A percentile compares a stretch with the other conserved stretches of the same genome.
Evolutionary conservation across 1,140 invertebrate genomes (phyloP).

Genomic region (Pseudobourletiella spinata): DNA sequence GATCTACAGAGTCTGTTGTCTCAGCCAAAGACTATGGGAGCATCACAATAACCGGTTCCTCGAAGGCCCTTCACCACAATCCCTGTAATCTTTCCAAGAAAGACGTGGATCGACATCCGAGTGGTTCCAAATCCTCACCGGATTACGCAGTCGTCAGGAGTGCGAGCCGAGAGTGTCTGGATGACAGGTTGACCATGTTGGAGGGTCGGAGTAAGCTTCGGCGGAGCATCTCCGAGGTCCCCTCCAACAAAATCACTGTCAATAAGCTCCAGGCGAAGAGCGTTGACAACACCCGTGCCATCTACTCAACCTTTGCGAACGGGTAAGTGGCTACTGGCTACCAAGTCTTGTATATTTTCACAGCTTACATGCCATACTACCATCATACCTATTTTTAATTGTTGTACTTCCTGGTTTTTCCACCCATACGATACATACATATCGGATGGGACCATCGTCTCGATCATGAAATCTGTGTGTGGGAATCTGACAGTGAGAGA

Average conservation of each 20-base stretch:
- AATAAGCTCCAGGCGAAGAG: conserved; percentile 23
- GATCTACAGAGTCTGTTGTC: neutral
- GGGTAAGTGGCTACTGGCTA: conserved; percentile 22
- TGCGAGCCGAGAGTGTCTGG: neutral
- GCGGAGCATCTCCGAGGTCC: conserved; percentile 29
- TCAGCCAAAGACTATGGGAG: neutral
- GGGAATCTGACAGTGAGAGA: too few species aligned
- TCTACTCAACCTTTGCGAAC: conserved; percentile 26
- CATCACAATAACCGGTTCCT: neutral
- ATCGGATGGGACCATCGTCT: too few species aligned
- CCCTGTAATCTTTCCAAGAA: too few species aligned
- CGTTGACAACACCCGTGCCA: conserved; percentile 20
- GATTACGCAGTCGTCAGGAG: neutral
- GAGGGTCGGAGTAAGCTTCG: conserved; percentile 13
- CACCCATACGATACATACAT: too few species aligned
- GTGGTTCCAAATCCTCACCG: neutral
- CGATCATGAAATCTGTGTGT: too few species aligned
- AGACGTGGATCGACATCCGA: neutral
- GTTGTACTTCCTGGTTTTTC: too few species aligned
- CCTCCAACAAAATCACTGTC: conserved; percentile 15
- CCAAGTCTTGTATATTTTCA: neutral
- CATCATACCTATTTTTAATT: too few species aligned
- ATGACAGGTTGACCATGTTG: neutral
- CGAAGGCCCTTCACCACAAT: too few species aligned
- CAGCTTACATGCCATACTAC: too few species aligned